Evolutionary conservation across 2,113 vertebrate genomes (phyloP).

Genomic region (Salvelinus sp.): DNA sequence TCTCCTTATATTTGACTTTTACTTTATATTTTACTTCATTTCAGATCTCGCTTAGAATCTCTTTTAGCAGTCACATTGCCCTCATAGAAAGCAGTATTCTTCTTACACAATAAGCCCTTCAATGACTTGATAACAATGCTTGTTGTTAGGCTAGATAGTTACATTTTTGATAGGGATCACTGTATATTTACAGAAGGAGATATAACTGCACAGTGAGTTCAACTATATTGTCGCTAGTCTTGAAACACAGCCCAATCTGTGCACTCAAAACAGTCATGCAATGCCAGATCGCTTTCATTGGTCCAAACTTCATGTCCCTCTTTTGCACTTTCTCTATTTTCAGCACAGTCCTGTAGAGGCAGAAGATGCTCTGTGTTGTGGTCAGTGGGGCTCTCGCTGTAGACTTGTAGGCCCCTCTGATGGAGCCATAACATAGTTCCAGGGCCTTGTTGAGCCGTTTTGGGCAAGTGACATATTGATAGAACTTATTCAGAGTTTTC

Average conservation of each 20-base stretch:
- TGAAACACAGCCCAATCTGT: background rate
- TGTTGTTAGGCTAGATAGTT: background rate
- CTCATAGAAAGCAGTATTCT: background rate
- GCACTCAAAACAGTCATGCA: background rate
- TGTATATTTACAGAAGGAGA: background rate
- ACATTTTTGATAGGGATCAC: background rate
- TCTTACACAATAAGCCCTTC: background rate
- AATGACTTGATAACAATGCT: background rate
- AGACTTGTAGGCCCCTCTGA: conserved; percentile 1
- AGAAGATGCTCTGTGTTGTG: background rate
- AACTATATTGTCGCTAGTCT: background rate
- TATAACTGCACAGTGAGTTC: background rate
- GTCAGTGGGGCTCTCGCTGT: background rate
- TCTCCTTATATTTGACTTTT: background rate
- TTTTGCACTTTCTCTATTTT: background rate
- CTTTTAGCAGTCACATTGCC: background rate
- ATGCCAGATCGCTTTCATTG: too few species aligned
- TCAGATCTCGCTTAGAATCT: background rate
- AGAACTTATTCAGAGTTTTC: too few species aligned
- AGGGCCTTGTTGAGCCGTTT: too few species aligned
- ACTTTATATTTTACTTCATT: background rate
- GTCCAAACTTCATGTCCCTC: too few species aligned
- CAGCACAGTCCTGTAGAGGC: background rate
- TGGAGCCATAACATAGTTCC: too few species aligned
- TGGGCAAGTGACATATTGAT: too few species aligned